A percentile compares a stretch with the other conserved stretches of the same genome.
Evolutionary conservation across 2,888 invertebrate species (phyloP).

Genomic region (Crematogaster levior): DNA sequence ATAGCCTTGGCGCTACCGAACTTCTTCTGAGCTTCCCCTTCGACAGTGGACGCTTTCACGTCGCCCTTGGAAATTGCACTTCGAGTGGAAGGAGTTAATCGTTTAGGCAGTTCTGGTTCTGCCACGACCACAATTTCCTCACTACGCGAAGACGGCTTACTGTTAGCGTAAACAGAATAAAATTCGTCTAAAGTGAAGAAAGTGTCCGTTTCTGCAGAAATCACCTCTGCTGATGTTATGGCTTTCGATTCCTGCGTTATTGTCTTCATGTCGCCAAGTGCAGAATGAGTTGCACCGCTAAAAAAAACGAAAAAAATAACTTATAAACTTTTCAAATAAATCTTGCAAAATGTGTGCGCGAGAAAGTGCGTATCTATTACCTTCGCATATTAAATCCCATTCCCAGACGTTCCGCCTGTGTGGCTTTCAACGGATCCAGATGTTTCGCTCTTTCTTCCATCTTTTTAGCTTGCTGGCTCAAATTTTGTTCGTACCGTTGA

Average conservation of each 20-base stretch:
- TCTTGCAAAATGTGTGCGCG: background rate
- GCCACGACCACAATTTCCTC: conserved; percentile 86
- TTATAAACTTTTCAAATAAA: conserved; percentile 19
- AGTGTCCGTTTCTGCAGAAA: conserved; percentile 74
- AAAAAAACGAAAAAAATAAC: background rate
- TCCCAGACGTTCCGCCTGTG: conserved; percentile 96
- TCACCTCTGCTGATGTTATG: conserved; percentile 77
- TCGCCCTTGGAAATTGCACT: conserved; percentile 68
- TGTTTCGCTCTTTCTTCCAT: conserved; percentile 91
- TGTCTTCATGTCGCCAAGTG: conserved; percentile 95
- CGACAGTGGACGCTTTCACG: conserved; percentile 80
- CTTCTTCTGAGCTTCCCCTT: conserved; percentile 96
- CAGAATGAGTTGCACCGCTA: conserved; percentile 93
- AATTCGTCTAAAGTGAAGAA: conserved; percentile 85
- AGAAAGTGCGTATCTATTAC: conserved; percentile 80
- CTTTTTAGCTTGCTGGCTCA: conserved; percentile 89
- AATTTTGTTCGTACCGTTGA: conserved; percentile 89
- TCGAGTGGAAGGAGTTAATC: conserved; percentile 71
- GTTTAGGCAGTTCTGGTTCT: conserved; percentile 81
- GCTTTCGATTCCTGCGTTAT: conserved; percentile 92
- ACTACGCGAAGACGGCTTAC: conserved; percentile 76
- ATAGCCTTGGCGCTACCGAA: conserved; percentile 99
- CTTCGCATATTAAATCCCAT: conserved; percentile 91
- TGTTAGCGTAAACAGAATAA: conserved; percentile 78
- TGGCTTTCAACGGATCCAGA: conserved; percentile 93